phyloP scores from a whole-genome alignment of 2,797 vertebrate species.

The Lepus townsendii region DNA sequence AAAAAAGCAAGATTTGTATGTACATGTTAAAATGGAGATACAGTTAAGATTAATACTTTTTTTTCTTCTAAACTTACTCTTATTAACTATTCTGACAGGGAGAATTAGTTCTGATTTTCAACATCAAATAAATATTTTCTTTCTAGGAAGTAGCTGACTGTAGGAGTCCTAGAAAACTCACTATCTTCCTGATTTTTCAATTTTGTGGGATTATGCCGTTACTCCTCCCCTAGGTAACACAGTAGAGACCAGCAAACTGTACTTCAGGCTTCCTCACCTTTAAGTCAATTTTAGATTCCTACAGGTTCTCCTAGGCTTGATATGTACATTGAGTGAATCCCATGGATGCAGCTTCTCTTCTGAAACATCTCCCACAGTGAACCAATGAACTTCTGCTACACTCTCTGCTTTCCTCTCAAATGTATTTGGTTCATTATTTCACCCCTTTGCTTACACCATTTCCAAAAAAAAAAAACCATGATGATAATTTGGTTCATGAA shows the following conservation, averaged over 20 bases:
- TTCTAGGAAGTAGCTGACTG: background rate
- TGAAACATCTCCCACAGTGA: background rate
- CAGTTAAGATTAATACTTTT: background rate
- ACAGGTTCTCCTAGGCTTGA: background rate
- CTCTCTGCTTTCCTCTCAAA: background rate
- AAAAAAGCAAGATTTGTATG: background rate
- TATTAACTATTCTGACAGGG: background rate
- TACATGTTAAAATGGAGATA: background rate
- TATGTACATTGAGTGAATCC: background rate
- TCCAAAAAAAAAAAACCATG: background rate
- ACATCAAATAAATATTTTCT: constrained; percentile 20
- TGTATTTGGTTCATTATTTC: background rate
- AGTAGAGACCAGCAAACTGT: background rate
- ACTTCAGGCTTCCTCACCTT: background rate
- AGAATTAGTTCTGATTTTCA: constrained; percentile 38
- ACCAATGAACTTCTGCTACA: background rate
- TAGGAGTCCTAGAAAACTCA: background rate
- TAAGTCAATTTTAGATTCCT: background rate
- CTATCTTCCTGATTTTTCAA: background rate
- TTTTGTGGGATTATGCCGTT: background rate
- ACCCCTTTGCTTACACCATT: background rate
- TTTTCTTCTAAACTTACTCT: background rate
- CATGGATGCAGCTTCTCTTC: background rate
- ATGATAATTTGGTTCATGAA: background rate
- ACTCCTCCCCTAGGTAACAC: background rate